Conservation (phyloP, 2,888 invertebrate species). For the Hirtodrosophila cameraria region DNA sequence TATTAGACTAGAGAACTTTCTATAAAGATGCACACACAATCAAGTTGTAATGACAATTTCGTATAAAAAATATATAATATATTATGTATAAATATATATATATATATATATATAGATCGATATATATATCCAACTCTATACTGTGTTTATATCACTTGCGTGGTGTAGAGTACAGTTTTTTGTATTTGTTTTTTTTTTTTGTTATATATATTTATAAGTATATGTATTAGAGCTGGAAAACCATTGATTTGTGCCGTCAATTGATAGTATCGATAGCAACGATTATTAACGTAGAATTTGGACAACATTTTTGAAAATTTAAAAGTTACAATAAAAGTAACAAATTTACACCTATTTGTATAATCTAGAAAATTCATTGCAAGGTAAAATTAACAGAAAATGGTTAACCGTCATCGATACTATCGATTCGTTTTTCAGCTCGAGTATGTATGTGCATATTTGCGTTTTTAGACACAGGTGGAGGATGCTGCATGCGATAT, state of each 20-base stretch:
- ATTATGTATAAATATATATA: constrained; percentile 21
- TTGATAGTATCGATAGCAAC: not conserved
- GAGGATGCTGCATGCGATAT: constrained; percentile 79
- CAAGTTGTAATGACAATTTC: constrained; percentile 55
- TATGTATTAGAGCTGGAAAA: no score
- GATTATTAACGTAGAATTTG: no score
- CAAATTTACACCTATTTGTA: not conserved
- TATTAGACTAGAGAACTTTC: constrained; percentile 65
- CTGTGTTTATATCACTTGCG: constrained; percentile 65
- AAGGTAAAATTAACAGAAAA: not conserved
- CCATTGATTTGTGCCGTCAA: constrained; percentile 1
- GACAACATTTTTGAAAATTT: no score
- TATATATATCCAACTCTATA: constrained; percentile 43
- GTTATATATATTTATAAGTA: not conserved
- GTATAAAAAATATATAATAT: constrained; percentile 71
- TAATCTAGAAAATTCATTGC: not conserved
- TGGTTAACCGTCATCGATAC: no score
- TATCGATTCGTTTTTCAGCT: no score
- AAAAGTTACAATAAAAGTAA: no score
- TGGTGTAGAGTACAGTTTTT: constrained; percentile 36
- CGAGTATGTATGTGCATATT: constrained; percentile 12
- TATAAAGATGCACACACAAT: constrained; percentile 70
- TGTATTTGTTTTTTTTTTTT: not conserved
- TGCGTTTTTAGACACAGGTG: constrained; percentile 80
- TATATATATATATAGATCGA: constrained; percentile 38